Evolutionary conservation across 1,140 invertebrate species (phyloP).

Genomic region (Euglossa dilemma): DNA sequence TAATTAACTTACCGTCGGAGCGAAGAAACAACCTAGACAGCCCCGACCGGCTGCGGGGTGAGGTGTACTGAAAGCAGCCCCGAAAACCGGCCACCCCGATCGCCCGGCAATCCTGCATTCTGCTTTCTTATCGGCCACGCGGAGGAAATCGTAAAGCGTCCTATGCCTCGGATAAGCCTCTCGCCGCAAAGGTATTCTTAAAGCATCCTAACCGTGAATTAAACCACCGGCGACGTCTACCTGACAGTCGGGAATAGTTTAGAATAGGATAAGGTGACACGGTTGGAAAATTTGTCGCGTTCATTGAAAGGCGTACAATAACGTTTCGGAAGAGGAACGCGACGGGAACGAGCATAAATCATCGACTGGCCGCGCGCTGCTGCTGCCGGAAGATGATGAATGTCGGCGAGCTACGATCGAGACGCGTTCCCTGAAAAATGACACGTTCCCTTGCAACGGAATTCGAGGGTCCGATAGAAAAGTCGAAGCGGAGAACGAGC

Average conservation of each 20-base stretch:
- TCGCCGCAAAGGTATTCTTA: neutral
- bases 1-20: constrained; percentile 46
- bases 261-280: neutral
- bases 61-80: neutral
- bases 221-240: too few relatives aligned
- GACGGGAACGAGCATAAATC: constrained; percentile 14
- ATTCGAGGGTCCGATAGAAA: neutral
- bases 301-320: neutral
- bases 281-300: too few relatives aligned
- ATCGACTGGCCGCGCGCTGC: neutral
- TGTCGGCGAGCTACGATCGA: neutral
- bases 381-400: neutral
- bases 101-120: constrained; percentile 19
- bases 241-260: neutral
- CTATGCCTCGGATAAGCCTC: neutral
- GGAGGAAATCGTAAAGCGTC: neutral
- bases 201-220: too few relatives aligned
- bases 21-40: neutral
- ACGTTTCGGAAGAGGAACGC: neutral
- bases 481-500: too few relatives aligned
- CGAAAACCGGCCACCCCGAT: constrained; percentile 32
- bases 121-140: constrained; percentile 37
- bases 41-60: too few relatives aligned
- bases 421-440: constrained; percentile 7
- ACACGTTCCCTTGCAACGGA: neutral